phyloP scores from a whole-genome alignment of 2,113 vertebrate genomes.

The Chionodraco myersi region DNA sequence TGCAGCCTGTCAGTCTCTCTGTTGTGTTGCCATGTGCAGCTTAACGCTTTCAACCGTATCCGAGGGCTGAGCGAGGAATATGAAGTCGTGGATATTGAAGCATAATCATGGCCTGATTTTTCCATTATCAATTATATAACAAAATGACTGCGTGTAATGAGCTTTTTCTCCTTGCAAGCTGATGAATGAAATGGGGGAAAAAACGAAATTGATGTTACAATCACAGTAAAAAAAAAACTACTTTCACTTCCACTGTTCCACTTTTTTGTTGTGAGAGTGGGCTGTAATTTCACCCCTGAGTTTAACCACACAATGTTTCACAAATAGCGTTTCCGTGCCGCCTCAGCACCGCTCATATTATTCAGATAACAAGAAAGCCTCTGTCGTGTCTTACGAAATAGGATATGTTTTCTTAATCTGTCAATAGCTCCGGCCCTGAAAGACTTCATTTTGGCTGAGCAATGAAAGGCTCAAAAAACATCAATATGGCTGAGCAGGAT shows the following conservation, averaged over 20 bases:
- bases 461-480: slow-evolving; percentile 79
- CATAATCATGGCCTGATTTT: slow-evolving; percentile 24
- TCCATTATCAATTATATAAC: slow-evolving; percentile 31
- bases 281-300: slow-evolving; percentile 64
- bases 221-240: slow-evolving; percentile 43
- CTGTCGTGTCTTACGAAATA: slow-evolving; percentile 73
- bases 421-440: slow-evolving; percentile 73
- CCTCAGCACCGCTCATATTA: slow-evolving; percentile 77
- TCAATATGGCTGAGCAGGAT: slow-evolving; percentile 82
- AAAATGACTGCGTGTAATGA: slow-evolving; percentile 27
- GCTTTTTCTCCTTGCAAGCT: neutral
- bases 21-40: slow-evolving; percentile 37
- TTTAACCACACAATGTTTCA: slow-evolving; percentile 70
- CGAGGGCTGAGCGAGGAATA: neutral
- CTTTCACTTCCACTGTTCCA: slow-evolving; percentile 31
- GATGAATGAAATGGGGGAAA: slow-evolving; percentile 12
- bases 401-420: slow-evolving; percentile 82
- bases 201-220: slow-evolving; percentile 7
- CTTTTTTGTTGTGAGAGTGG: slow-evolving; percentile 45
- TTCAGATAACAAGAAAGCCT: slow-evolving; percentile 77
- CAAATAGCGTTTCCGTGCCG: slow-evolving; percentile 64
- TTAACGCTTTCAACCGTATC: slow-evolving; percentile 15
- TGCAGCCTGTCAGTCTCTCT: slow-evolving; percentile 58
- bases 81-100: slow-evolving; percentile 11
- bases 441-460: slow-evolving; percentile 82